These are phyloP conservation scores for Urocolius indicus DNA, from an alignment of 2,113 vertebrate genomes.

Conservation along the genomic window DNA sequence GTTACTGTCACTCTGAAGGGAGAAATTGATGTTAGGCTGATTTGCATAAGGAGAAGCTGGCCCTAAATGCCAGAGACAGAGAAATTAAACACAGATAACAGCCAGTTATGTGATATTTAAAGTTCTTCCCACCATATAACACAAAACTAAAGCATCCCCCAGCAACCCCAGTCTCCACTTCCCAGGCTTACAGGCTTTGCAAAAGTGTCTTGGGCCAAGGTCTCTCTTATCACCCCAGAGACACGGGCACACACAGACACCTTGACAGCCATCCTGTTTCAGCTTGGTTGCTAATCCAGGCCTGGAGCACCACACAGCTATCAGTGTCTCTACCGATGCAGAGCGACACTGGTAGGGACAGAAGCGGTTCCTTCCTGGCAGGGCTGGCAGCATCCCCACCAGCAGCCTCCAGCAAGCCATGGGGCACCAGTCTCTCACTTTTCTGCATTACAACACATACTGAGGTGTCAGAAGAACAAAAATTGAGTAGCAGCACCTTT, in stretches of 20 bases:
- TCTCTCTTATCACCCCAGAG: neutral
- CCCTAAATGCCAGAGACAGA: neutral
- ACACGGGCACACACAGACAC: rapidly evolving
- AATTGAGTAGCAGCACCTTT: neutral
- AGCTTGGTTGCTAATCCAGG: neutral
- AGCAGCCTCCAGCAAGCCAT: neutral
- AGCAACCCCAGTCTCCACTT: neutral
- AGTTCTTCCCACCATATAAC: neutral
- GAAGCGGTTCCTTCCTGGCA: neutral
- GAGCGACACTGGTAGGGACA: neutral
- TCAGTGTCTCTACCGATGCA: rapidly evolving
- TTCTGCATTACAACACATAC: neutral
- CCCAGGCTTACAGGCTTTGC: neutral
- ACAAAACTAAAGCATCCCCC: neutral
- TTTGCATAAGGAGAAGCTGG: neutral
- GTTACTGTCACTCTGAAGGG: neutral
- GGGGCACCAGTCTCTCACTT: neutral
- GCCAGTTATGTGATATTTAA: neutral
- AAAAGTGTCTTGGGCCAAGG: neutral
- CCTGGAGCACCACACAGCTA: rapidly evolving
- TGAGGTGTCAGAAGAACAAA: neutral
- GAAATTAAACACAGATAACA: neutral
- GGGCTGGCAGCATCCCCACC: neutral
- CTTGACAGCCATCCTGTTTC: neutral
- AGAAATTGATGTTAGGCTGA: neutral